Conservation (phyloP, 2,888 invertebrate genomes). For the Neoscelio sp. region DNA sequence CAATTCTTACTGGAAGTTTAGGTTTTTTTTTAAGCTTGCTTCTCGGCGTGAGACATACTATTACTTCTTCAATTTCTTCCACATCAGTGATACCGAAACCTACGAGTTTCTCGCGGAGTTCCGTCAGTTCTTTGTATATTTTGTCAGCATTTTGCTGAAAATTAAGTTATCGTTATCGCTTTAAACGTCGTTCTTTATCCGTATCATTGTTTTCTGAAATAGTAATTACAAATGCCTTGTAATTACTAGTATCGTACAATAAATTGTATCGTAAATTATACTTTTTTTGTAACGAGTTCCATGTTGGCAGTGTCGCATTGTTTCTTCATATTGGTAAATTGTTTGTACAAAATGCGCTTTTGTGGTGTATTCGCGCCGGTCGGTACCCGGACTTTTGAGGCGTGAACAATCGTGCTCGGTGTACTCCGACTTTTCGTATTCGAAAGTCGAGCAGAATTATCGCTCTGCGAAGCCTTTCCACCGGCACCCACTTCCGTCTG, state of each 20-base stretch:
- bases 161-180: slow-evolving; percentile 8
- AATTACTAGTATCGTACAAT: too few species aligned
- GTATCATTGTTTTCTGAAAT: too few species aligned
- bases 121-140: slow-evolving; percentile 73
- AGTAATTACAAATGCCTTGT: too few species aligned
- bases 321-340: too few species aligned
- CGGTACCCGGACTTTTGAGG: too few species aligned
- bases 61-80: slow-evolving; percentile 75
- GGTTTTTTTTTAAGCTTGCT: slow-evolving; percentile 9
- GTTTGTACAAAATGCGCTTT: too few species aligned
- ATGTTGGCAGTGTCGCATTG: too few species aligned
- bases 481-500: slow-evolving; percentile 28
- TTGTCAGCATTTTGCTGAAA: slow-evolving; percentile 35
- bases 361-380: too few species aligned
- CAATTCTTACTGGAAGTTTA: slow-evolving; percentile 8
- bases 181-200: too few species aligned
- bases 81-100: slow-evolving; percentile 76
- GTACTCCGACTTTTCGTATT: slow-evolving; percentile 21
- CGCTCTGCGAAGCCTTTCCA: slow-evolving; percentile 18
- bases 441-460: slow-evolving; percentile 32
- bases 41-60: slow-evolving; percentile 20
- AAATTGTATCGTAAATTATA: too few species aligned
- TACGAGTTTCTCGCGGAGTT: slow-evolving; percentile 77
- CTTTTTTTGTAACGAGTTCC: too few species aligned
- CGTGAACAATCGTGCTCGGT: too few species aligned